A percentile compares a stretch with the other conserved stretches of the same genome.
These are phyloP conservation scores for Platichthys flesus DNA, from an alignment of 2,113 vertebrate species.

Conservation along the genomic window DNA sequence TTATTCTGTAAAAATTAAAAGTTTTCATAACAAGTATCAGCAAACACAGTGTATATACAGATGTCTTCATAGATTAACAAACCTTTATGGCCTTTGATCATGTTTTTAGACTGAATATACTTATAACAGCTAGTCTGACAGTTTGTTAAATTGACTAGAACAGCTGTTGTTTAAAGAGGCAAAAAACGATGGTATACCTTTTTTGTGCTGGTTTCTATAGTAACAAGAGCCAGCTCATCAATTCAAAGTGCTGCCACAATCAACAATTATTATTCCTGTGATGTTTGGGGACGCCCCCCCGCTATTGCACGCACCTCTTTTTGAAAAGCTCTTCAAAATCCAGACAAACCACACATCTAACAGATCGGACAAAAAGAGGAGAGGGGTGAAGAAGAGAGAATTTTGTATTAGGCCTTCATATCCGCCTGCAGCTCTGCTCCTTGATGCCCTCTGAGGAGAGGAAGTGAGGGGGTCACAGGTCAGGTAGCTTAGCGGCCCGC, in stretches of 20 bases:
- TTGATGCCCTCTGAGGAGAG: conserved; percentile 45
- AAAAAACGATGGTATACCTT: too few relatives aligned
- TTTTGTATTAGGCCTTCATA: conserved; percentile 27
- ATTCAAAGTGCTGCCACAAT: conserved; percentile 3
- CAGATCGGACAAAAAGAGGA: conserved; percentile 11
- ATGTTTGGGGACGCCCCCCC: conserved; percentile 17
- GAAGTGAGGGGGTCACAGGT: conserved; percentile 70
- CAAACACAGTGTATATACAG: too few relatives aligned
- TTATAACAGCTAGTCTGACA: too few relatives aligned
- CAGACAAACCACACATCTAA: conserved; percentile 27
- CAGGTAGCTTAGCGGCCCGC: conserved; percentile 56
- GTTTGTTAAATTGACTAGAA: too few relatives aligned
- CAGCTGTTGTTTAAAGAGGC: too few relatives aligned
- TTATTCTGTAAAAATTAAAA: too few relatives aligned
- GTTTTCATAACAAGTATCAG: too few relatives aligned
- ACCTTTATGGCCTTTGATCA: too few relatives aligned
- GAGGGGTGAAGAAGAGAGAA: conserved; percentile 37
- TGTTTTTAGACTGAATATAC: too few relatives aligned
- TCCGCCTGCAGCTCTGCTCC: conserved; percentile 44
- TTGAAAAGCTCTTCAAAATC: conserved; percentile 40
- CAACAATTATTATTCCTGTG: conserved; percentile 28
- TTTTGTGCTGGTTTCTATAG: conserved; percentile 13
- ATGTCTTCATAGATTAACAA: too few relatives aligned
- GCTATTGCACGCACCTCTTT: neutral
- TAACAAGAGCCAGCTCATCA: conserved; percentile 8